Evolutionary conservation across 2,113 vertebrate genomes (phyloP).

Genomic region (Cephalopholis sonnerati): DNA sequence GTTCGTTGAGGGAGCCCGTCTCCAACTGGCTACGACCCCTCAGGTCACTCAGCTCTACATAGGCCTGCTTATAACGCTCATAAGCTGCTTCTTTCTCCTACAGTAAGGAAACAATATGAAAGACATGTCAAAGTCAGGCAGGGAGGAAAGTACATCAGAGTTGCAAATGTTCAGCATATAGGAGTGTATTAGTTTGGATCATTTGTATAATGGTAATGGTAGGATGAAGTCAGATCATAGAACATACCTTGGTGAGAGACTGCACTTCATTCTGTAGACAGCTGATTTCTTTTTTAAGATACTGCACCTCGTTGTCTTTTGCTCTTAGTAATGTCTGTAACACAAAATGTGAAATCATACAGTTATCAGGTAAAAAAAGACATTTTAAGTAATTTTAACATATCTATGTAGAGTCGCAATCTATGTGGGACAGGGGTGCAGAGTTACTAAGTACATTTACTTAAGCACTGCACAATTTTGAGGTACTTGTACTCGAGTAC

Average conservation of each 20-base stretch:
- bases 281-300: conserved; percentile 91
- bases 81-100: conserved; percentile 92
- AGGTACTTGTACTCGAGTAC: not conserved
- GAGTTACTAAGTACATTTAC: not conserved
- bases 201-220: no score
- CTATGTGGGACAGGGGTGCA: not conserved
- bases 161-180: not conserved
- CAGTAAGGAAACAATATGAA: not conserved
- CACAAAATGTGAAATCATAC: not conserved
- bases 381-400: not conserved
- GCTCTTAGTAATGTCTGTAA: conserved; percentile 89
- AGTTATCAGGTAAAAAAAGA: not conserved
- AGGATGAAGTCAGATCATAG: not conserved
- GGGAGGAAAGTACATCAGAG: not conserved
- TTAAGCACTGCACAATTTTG: not conserved
- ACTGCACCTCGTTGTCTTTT: conserved; percentile 93
- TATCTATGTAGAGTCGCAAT: not conserved
- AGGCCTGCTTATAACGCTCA: conserved; percentile 91
- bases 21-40: conserved; percentile 89
- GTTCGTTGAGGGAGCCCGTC: conserved; percentile 90
- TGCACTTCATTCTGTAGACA: conserved; percentile 93
- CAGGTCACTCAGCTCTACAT: conserved; percentile 89
- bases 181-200: not conserved
- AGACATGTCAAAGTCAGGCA: not conserved
- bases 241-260: conserved; percentile 89